A percentile compares a stretch with the other conserved stretches of the same genome.
phyloP scores from a whole-genome alignment of 2,888 invertebrate species.

The Atethmia centrago region DNA sequence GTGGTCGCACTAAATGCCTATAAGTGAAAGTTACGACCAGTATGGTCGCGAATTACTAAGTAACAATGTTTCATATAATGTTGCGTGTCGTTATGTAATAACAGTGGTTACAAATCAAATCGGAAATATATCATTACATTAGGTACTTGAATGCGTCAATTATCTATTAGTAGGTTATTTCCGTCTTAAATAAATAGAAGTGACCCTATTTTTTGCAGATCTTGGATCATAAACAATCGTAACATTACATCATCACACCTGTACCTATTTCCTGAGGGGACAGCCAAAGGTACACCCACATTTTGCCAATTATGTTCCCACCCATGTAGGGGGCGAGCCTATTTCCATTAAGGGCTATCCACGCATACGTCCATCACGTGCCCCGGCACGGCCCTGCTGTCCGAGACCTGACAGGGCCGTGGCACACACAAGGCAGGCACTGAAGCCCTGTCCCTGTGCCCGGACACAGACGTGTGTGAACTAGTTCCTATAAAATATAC shows the following conservation, averaged over 20 bases:
- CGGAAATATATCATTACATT: constrained; percentile 20
- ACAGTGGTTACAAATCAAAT: constrained; percentile 26
- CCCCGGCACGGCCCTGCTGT: no score
- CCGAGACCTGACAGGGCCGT: no score
- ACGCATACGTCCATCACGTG: no score
- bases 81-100: constrained; percentile 28
- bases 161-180: background rate
- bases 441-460: no score
- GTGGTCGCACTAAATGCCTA: constrained; percentile 22
- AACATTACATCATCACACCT: background rate
- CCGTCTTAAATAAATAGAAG: background rate
- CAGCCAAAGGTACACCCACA: background rate
- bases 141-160: background rate
- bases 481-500: no score
- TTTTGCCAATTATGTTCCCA: background rate
- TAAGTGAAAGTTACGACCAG: constrained; percentile 49
- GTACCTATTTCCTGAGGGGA: background rate
- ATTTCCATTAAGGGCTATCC: no score
- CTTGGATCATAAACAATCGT: background rate
- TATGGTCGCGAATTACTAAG: constrained; percentile 43
- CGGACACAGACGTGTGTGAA: no score
- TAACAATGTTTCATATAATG: constrained; percentile 24
- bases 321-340: background rate
- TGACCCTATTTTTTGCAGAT: background rate
- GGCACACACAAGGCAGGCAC: no score